Evolutionary conservation across 2,888 invertebrate species (phyloP).

Genomic region (Calephelis perditalis): DNA sequence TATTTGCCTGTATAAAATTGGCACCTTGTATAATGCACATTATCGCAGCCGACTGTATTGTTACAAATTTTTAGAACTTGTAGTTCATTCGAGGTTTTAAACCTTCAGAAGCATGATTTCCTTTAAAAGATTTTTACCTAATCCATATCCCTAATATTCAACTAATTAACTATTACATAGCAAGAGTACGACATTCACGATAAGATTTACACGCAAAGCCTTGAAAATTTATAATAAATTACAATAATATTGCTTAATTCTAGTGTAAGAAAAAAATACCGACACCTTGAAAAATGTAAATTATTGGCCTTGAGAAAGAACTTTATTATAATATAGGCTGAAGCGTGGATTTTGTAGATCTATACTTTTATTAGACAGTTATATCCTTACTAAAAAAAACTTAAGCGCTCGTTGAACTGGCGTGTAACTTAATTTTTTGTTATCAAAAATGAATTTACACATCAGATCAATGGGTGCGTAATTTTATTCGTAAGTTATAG

Average conservation of each 20-base stretch:
- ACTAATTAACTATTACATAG: constrained; percentile 8
- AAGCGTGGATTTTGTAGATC: no score
- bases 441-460: no score
- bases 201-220: constrained; percentile 5
- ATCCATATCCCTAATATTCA: not conserved
- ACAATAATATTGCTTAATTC: constrained; percentile 9
- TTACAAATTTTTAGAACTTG: not conserved
- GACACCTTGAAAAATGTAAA: not conserved
- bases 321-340: not conserved
- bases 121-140: not conserved
- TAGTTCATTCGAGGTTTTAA: constrained; percentile 5
- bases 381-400: no score
- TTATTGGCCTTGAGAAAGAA: not conserved
- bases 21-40: not conserved
- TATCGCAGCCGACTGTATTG: not conserved
- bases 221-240: constrained; percentile 6
- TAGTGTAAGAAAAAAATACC: not conserved
- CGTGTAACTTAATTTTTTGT: no score
- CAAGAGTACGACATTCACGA: constrained; percentile 6
- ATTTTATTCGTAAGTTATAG: no score
- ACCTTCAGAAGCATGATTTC: not conserved
- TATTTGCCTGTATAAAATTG: not conserved
- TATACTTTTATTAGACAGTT: no score
- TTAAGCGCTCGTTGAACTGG: no score
- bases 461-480: no score